Percentiles rank a stretch among this genome's conserved stretches.
phyloP scores from a whole-genome alignment of 2,113 vertebrate species.

The Platycercus adscitus region DNA sequence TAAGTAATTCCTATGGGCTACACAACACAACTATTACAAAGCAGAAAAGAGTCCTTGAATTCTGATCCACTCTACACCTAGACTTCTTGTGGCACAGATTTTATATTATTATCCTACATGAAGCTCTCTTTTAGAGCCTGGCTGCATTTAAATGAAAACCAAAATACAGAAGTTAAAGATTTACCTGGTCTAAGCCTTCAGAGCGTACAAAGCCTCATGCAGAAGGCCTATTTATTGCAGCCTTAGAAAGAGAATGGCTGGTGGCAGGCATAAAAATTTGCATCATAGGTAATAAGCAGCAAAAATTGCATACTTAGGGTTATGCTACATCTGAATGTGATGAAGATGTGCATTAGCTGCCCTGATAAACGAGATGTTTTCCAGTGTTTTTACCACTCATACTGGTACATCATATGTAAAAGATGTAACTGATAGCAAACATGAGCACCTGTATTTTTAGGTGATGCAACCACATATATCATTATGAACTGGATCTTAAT shows the following conservation, averaged over 20 bases:
- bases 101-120: neutral
- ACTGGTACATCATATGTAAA: neutral
- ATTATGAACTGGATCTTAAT: neutral
- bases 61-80: neutral
- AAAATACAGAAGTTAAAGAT: neutral
- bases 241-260: neutral
- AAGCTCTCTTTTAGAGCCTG: neutral
- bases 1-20: neutral
- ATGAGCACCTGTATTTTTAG: rapidly evolving
- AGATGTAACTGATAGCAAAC: neutral
- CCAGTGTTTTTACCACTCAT: neutral
- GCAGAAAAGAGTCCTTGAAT: neutral
- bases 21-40: neutral
- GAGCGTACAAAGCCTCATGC: rapidly evolving
- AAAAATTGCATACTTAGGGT: neutral
- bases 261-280: neutral
- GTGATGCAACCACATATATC: neutral
- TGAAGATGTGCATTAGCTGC: neutral
- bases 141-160: neutral
- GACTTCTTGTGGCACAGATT: neutral
- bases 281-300: neutral
- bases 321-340: neutral
- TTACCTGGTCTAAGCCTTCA: neutral
- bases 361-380: neutral
- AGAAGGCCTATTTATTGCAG: neutral